Evolutionary conservation across 2,113 vertebrate genomes (phyloP).

Genomic region (Kobus ellipsiprymnus): DNA sequence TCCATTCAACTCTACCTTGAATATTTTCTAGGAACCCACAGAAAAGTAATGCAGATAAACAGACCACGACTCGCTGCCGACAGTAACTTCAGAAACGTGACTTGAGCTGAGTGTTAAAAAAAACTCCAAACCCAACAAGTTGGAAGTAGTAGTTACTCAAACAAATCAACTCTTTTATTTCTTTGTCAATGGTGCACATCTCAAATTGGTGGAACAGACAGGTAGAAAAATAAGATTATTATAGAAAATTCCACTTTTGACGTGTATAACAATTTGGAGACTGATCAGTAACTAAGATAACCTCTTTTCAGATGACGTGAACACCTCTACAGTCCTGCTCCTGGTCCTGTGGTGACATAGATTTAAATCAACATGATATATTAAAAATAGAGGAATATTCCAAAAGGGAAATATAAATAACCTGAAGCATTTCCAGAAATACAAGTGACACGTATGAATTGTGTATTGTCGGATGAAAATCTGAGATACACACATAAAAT

Average conservation of each 20-base stretch:
- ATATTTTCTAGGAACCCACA: not conserved
- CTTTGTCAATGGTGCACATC: conserved; percentile 48
- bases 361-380: not conserved
- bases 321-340: not conserved
- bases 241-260: conserved; percentile 58
- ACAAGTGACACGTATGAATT: not conserved
- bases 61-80: fast-evolving
- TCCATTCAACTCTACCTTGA: not conserved
- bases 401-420: not conserved
- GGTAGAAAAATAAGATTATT: conserved; percentile 67
- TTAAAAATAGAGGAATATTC: not conserved
- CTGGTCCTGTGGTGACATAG: conserved; percentile 22
- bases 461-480: not conserved
- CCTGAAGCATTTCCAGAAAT: conserved; percentile 13
- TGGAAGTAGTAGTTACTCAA: conserved; percentile 75
- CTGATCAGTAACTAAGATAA: not conserved
- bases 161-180: conserved; percentile 41
- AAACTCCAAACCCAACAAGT: not conserved
- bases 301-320: not conserved
- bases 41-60: fast-evolving
- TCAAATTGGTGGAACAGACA: conserved; percentile 52
- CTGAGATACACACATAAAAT: not conserved
- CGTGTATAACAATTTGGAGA: not conserved
- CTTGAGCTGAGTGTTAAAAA: not conserved
- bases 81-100: not conserved